Percentiles rank a stretch among this genome's conserved stretches.
phyloP scores from a whole-genome alignment of 2,797 vertebrate genomes.

The Emydoidea blandingii region DNA sequence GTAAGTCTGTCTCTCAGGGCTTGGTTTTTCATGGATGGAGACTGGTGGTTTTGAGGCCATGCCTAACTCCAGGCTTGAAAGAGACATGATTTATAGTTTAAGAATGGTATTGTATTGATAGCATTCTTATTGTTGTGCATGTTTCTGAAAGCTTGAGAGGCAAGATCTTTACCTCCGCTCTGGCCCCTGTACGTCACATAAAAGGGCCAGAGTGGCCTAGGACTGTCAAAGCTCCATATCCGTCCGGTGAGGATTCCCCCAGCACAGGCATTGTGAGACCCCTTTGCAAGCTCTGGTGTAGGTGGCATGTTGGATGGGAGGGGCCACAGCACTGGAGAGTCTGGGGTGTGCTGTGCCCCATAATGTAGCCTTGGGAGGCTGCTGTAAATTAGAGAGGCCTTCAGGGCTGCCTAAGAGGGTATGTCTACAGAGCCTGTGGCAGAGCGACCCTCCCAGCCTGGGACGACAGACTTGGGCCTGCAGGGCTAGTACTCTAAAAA shows the following conservation, averaged over 20 bases:
- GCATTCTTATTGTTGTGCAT: background rate
- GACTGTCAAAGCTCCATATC: accelerated
- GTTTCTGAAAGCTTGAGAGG: background rate
- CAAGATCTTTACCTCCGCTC: background rate
- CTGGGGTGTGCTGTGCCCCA: background rate
- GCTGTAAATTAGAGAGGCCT: too few species aligned
- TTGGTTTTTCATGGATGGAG: background rate
- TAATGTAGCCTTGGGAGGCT: background rate
- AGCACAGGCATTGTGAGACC: accelerated
- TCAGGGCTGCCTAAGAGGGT: too few species aligned
- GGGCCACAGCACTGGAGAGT: background rate
- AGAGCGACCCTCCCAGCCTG: too few species aligned
- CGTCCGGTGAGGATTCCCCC: background rate
- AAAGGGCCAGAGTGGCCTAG: background rate
- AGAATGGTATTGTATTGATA: background rate
- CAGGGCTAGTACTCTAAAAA: too few species aligned
- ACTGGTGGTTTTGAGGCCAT: background rate
- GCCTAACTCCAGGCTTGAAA: background rate
- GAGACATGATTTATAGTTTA: background rate
- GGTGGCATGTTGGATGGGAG: accelerated
- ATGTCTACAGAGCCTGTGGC: too few species aligned
- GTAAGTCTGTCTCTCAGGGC: background rate
- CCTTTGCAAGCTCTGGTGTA: background rate
- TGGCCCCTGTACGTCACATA: background rate
- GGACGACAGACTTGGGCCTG: too few species aligned